Conservation (phyloP, 2,888 invertebrate genomes). For the Laspeyria flexula region DNA sequence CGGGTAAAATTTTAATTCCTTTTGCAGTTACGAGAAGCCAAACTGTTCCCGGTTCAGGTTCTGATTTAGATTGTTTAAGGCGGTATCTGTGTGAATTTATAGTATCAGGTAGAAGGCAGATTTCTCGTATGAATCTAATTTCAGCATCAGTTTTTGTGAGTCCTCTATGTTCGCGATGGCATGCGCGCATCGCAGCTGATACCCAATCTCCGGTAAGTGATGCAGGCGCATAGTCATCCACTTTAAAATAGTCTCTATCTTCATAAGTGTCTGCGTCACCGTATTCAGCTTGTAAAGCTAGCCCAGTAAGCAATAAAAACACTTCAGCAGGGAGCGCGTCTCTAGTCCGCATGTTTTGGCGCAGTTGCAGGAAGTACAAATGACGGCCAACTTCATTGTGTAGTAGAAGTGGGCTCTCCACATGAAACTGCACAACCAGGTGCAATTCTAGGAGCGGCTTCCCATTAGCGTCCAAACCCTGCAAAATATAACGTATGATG, state of each 20-base stretch:
- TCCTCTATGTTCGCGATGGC: constrained; percentile 93
- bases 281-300: constrained; percentile 96
- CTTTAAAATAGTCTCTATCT: constrained; percentile 88
- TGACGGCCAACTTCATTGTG: constrained; percentile 96
- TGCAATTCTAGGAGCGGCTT: constrained; percentile 95
- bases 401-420: constrained; percentile 95
- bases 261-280: constrained; percentile 89
- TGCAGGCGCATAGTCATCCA: constrained; percentile 94
- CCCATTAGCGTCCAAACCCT: constrained; percentile 96
- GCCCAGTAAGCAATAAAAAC: constrained; percentile 92
- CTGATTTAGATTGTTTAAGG: constrained; percentile 91
- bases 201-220: constrained; percentile 87
- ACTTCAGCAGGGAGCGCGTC: constrained; percentile 88
- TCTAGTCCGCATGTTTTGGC: constrained; percentile 92
- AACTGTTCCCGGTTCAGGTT: constrained; percentile 91
- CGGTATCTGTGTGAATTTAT: constrained; percentile 96
- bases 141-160: constrained; percentile 93
- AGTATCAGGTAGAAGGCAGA: constrained; percentile 92
- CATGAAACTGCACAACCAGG: constrained; percentile 97
- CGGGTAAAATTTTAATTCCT: constrained; percentile 95
- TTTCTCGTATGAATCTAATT: constrained; percentile 95
- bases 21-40: constrained; percentile 96
- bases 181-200: constrained; percentile 88
- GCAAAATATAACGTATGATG: constrained; percentile 35
- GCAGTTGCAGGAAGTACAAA: constrained; percentile 97